Evolutionary conservation across 2,888 invertebrate species (phyloP).

Genomic region (Lasioglossum lativentre): DNA sequence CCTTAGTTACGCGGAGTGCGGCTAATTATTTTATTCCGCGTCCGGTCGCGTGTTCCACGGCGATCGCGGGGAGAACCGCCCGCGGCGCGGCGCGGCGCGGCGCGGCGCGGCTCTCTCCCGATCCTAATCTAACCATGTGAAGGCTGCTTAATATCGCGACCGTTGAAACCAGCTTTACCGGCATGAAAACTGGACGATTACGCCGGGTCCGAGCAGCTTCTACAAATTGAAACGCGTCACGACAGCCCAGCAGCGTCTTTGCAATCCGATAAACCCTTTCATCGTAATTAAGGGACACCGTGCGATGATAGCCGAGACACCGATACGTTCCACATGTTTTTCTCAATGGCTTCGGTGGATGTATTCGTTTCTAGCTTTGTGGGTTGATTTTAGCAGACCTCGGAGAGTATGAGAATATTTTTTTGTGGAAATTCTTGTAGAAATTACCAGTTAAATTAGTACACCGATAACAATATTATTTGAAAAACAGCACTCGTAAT

Average conservation of each 20-base stretch:
- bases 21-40: slow-evolving; percentile 53
- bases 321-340: background rate
- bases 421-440: background rate
- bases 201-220: slow-evolving; percentile 35
- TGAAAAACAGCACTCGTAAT: background rate
- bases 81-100: background rate
- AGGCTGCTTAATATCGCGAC: slow-evolving; percentile 64
- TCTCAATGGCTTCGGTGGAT: background rate
- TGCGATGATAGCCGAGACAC: background rate
- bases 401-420: background rate
- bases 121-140: slow-evolving; percentile 62
- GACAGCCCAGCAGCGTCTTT: slow-evolving; percentile 19
- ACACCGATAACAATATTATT: background rate
- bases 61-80: slow-evolving; percentile 26
- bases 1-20: slow-evolving; percentile 26
- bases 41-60: slow-evolving; percentile 57
- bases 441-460: background rate
- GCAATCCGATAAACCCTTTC: background rate
- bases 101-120: no score
- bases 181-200: slow-evolving; percentile 54
- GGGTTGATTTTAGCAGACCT: background rate
- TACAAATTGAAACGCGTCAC: slow-evolving; percentile 61
- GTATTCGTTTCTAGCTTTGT: background rate
- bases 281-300: background rate
- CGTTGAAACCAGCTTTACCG: slow-evolving; percentile 55